Base-by-base conservation (phyloP, 2,888 invertebrate species). In the Desoria tigrina region DNA sequence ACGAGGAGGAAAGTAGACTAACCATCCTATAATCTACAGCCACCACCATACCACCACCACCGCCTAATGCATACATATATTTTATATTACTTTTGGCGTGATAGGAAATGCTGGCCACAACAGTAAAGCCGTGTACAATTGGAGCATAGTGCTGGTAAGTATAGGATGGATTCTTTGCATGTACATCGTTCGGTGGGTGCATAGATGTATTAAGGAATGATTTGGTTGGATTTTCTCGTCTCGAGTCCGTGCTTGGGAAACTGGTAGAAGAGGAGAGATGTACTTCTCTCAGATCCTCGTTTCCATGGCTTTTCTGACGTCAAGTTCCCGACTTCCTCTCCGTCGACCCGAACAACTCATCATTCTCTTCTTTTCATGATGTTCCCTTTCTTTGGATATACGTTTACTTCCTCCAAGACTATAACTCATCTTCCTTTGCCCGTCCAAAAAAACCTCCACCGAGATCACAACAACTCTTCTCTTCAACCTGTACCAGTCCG, bases 271-370 rank as follows among this genome's bases (percentile, higher is more conserved):
- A 45, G 45, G 21, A 45, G 21, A 45, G 16, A 45, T 26, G 11
- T 51, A 9, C 53, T 16, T 21, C 23, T 51, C 32, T 32, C 32
- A 32, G 32, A 32, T 4, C 4, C 42, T 55, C 64, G 72, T 72
- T 72, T 67, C 69, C 69, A 72, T 72, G 72, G 64, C 68, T 66
- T 63, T 63, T 63, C 67, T 72, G 72, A 72, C 72, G 72, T 72
- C 72, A 72, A 68, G 65, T 72, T 68, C 69, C 68, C 61, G 61
- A 64, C 58, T 65, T 65, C 64, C 64, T 64, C 55, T 57, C 57
- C 56, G 56, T 59, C 63, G 63, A 65, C 61, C 63, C 61, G 64
- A 50, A 56, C 67, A 59, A 67, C 32, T 60, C 61, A 61, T 51
- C 64, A 68, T 68, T 61, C 58, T 68, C 64, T 60, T 61, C 55